phyloP scores from a whole-genome alignment of 2,797 vertebrate genomes.

The Siniperca scherzeri region DNA sequence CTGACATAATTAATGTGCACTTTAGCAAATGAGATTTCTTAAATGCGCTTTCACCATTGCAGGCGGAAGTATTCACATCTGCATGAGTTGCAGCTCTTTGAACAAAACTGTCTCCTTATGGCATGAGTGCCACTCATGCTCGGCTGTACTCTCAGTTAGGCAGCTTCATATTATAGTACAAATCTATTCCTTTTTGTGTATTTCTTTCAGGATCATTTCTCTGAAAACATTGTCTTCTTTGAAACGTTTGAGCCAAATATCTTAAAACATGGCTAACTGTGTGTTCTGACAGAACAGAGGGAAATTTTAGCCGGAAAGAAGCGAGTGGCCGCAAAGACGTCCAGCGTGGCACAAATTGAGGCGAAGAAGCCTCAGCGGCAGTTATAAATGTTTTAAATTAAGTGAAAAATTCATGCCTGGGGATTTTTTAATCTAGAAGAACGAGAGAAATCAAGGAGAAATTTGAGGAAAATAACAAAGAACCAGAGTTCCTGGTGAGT shows the following conservation, averaged over 20 bases:
- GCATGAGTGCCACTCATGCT: not conserved
- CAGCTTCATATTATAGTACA: not conserved
- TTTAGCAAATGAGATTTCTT: conserved; percentile 23
- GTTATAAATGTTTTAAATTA: no score
- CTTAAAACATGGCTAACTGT: not conserved
- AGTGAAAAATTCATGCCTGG: no score
- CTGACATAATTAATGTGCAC: conserved; percentile 39
- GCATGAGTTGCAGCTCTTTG: conserved; percentile 12
- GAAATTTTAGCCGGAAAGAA: not conserved
- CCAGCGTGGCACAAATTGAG: no score
- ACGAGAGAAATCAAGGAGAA: not conserved
- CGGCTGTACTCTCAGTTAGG: not conserved
- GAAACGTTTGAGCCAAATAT: not conserved
- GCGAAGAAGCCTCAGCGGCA: no score
- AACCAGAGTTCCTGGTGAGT: no score
- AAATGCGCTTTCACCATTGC: conserved; percentile 1
- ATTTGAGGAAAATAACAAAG: no score
- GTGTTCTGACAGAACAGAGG: not conserved
- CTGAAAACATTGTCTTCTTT: not conserved
- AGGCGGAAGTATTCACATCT: conserved; percentile 18
- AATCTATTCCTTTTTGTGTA: not conserved
- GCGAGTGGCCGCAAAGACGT: no score
- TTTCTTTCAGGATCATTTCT: not conserved
- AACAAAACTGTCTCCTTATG: not conserved
- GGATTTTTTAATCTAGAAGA: no score